Base-by-base conservation (phyloP, 1,140 invertebrate genomes). In the Sitobion miscanthi region DNA sequence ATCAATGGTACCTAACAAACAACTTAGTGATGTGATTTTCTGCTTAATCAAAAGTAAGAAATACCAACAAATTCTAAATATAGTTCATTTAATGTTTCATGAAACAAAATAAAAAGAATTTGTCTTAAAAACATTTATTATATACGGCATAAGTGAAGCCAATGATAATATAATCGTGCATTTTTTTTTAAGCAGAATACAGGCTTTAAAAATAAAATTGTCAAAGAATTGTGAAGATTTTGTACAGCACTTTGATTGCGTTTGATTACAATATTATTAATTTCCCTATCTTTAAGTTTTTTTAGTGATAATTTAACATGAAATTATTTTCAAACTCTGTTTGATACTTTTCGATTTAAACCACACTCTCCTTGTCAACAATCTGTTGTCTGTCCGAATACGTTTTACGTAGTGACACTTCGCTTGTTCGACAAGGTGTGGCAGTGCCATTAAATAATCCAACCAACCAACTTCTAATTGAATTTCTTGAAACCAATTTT, bases 401-500 rank as follows among this genome's bases (percentile, higher is more conserved):
- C 83, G 94, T 96, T 94, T 96, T 96, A 87, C 96, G 96, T 93
- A 97, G 95, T 30, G 96, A 97, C 45, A 96, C 95, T 94, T 96
- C 96, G 94, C 96, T 97, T 93, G 96, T 96, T 90, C 97, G 96
- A 52, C 96, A 95, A 91, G 96, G 96, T 94, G 96, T 96, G 42
- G 96, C 96, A 94, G 96, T 96, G 49, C 96, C 96, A 94, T 96
- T 97, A 94, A 97, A 97, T 38, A 97, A 95, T 93, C 96, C 96
- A 35, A 97, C 96, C 52, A 97, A 95, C 97, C 97, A 97, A 94
- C 96, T 96, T 82, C 97, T 14, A 96, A 96, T 95, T 94, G 91
- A 96, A 95, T 91, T 95, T 95, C 95, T 95, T 95, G 93, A 95
- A 35, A 86, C 95, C 94, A 95, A 94, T 93, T 93, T 93, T 83